These are phyloP conservation scores for Philereme vetulata DNA, from an alignment of 2,888 invertebrate genomes.

Conservation along the genomic window DNA sequence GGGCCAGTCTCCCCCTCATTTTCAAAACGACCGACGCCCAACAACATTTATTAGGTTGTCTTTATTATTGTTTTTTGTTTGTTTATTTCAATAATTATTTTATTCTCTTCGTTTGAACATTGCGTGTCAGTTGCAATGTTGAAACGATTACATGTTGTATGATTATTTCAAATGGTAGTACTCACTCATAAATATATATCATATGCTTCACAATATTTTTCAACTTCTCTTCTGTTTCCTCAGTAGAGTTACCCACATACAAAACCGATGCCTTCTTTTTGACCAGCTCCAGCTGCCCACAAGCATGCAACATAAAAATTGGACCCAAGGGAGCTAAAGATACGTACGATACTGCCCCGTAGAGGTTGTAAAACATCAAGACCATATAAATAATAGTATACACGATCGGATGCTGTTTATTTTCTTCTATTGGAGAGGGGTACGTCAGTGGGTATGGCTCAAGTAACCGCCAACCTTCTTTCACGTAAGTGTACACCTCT, in stretches of 20 bases:
- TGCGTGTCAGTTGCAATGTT: too few species aligned
- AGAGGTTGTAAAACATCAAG: conserved; percentile 2
- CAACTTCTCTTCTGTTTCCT: not conserved
- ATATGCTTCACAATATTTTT: conserved; percentile 9
- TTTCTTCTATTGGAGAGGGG: conserved; percentile 22
- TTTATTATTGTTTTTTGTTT: too few species aligned
- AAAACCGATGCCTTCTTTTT: conserved; percentile 6
- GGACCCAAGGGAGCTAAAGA: conserved; percentile 30
- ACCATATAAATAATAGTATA: conserved; percentile 16
- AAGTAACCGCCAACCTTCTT: conserved; percentile 13
- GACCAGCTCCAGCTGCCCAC: conserved; percentile 33
- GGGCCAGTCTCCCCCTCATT: too few species aligned
- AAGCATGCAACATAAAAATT: conserved; percentile 32
- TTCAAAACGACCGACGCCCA: too few species aligned
- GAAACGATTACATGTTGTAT: too few species aligned
- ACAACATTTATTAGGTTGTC: too few species aligned
- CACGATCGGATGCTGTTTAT: conserved; percentile 17
- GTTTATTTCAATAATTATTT: too few species aligned
- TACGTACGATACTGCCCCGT: conserved; percentile 9
- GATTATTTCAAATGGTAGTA: not conserved
- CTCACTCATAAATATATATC: conserved; percentile 22
- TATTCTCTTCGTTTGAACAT: too few species aligned
- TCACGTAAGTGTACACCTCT: conserved; percentile 18
- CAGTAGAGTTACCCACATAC: not conserved
- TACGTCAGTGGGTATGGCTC: conserved; percentile 21